A percentile compares a stretch with the other conserved stretches of the same genome.
Conservation (phyloP, 1,140 invertebrate species). For the Antheraea mylitta region DNA sequence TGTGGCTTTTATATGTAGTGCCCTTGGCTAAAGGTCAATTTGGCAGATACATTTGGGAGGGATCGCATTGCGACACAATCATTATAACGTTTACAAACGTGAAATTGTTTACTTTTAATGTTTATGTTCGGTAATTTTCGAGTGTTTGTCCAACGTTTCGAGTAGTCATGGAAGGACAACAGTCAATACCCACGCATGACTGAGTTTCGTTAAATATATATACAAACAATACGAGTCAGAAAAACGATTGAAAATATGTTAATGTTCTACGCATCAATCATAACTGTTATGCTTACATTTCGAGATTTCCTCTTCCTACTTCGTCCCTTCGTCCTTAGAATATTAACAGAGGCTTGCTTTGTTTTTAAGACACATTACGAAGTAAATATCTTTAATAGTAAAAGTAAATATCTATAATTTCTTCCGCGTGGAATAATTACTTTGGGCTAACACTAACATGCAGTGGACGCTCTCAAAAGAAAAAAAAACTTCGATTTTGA, state of each 20-base stretch:
- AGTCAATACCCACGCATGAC: slow-evolving; percentile 34
- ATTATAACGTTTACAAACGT: slow-evolving; percentile 46
- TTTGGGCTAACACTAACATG: too few species aligned
- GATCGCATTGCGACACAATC: slow-evolving; percentile 45
- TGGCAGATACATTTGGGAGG: slow-evolving; percentile 41
- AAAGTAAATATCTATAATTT: too few species aligned
- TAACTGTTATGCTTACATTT: not conserved
- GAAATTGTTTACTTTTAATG: slow-evolving; percentile 55
- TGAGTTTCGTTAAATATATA: slow-evolving; percentile 1
- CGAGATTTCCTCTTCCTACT: not conserved
- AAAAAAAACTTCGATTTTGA: too few species aligned
- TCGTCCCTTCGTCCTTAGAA: not conserved
- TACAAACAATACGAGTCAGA: not conserved
- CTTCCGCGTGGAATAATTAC: too few species aligned
- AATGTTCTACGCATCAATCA: not conserved
- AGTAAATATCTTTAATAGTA: too few species aligned
- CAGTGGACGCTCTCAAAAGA: too few species aligned
- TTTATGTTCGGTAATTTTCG: slow-evolving; percentile 52
- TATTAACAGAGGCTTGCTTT: not conserved
- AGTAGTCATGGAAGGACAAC: slow-evolving; percentile 52
- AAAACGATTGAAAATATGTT: slow-evolving; percentile 1
- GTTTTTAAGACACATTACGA: not conserved
- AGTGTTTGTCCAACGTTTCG: slow-evolving; percentile 46
- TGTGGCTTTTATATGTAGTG: slow-evolving; percentile 34
- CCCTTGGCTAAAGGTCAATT: slow-evolving; percentile 66